Evolutionary conservation across 2,113 vertebrate genomes (phyloP).

Genomic region (Caracal caracal): DNA sequence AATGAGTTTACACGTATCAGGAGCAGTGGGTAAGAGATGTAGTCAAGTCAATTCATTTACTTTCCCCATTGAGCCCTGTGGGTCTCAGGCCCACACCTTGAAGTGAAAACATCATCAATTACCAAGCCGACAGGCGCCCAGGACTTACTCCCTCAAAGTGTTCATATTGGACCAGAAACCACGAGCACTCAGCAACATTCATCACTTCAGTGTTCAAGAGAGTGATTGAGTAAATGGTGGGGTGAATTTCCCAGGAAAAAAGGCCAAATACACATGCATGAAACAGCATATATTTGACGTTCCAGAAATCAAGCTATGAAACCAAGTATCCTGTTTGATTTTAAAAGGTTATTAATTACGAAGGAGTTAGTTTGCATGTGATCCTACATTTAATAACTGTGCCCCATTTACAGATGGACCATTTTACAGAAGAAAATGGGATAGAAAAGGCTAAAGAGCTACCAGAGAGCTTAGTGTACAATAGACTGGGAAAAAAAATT

Average conservation of each 20-base stretch:
- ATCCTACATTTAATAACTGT: not conserved
- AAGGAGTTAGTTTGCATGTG: not conserved
- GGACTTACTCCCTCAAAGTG: slow-evolving; percentile 89
- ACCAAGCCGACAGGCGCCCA: slow-evolving; percentile 90
- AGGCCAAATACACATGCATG: not conserved
- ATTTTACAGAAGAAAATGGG: not conserved
- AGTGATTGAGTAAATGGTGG: slow-evolving; percentile 79
- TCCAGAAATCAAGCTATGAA: slow-evolving; percentile 26
- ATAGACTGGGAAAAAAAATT: not conserved
- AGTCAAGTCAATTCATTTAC: slow-evolving; percentile 91
- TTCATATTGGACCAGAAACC: slow-evolving; percentile 88
- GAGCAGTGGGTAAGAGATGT: slow-evolving; percentile 87
- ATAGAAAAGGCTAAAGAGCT: not conserved
- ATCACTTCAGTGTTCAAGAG: slow-evolving; percentile 82
- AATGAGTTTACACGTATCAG: slow-evolving; percentile 87
- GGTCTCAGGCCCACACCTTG: slow-evolving; percentile 91
- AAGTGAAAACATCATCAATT: slow-evolving; percentile 98
- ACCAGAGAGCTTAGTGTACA: not conserved
- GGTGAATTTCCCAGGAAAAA: slow-evolving; percentile 78
- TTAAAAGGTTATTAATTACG: not conserved
- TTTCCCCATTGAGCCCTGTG: slow-evolving; percentile 84
- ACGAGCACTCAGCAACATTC: slow-evolving; percentile 83
- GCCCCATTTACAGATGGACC: not conserved
- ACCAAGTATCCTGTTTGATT: slow-evolving; percentile 8
- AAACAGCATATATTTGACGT: not conserved